phyloP scores from a whole-genome alignment of 2,888 invertebrate species.

The Nomada ruficornis region DNA sequence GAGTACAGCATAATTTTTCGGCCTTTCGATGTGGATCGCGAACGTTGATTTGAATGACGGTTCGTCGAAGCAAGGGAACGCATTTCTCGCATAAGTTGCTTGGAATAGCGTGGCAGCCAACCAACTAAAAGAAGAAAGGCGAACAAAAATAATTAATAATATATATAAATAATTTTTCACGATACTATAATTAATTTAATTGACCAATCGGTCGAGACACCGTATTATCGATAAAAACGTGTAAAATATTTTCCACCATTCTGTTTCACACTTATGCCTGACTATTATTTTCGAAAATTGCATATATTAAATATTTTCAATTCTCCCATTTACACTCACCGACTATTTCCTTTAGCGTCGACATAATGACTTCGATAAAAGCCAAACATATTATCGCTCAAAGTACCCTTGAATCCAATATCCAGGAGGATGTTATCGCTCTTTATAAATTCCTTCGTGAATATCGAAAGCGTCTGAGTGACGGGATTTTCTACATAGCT shows the following conservation, averaged over 20 bases:
- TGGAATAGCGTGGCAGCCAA: constrained; percentile 89
- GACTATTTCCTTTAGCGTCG: constrained; percentile 76
- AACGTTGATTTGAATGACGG: constrained; percentile 81
- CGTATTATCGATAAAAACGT: too few species aligned
- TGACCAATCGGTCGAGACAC: too few species aligned
- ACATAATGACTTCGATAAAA: constrained; percentile 87
- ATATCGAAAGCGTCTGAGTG: constrained; percentile 86
- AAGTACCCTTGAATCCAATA: constrained; percentile 85
- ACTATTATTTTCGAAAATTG: too few species aligned
- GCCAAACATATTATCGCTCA: constrained; percentile 87
- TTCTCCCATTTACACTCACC: constrained; percentile 83
- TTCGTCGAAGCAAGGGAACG: constrained; percentile 93
- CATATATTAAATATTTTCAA: background rate
- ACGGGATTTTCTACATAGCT: constrained; percentile 71
- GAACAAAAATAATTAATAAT: background rate
- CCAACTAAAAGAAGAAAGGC: constrained; percentile 80
- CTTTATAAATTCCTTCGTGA: constrained; percentile 80
- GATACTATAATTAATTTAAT: too few species aligned
- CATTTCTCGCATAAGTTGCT: constrained; percentile 88
- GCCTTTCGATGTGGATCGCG: constrained; percentile 71
- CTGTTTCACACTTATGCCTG: too few species aligned
- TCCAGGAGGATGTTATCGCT: constrained; percentile 78
- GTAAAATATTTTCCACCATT: too few species aligned
- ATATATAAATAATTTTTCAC: background rate
- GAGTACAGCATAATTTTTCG: constrained; percentile 59